A percentile compares a stretch with the other conserved stretches of the same genome.
Evolutionary conservation across 2,888 invertebrate genomes (phyloP).

Genomic region (Campoletis raptor): DNA sequence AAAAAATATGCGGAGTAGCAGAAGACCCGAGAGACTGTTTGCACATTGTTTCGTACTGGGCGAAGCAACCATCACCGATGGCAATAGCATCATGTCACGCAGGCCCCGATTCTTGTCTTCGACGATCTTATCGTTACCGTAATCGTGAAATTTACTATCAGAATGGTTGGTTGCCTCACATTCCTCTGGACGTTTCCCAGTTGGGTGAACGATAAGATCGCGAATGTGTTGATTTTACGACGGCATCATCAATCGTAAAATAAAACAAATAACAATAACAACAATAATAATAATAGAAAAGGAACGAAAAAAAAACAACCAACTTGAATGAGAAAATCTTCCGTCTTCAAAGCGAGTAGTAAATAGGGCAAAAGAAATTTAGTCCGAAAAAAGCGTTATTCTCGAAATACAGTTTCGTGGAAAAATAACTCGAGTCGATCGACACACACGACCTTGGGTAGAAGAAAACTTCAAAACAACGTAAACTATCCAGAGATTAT

Average conservation of each 20-base stretch:
- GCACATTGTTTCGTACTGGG: conserved; percentile 70
- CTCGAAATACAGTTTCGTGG: background rate
- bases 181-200: conserved; percentile 37
- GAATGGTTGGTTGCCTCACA: conserved; percentile 38
- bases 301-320: background rate
- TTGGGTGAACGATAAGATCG: conserved; percentile 61
- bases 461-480: background rate
- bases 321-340: conserved; percentile 50
- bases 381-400: background rate
- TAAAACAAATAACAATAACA: conserved; percentile 6
- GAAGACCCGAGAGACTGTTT: conserved; percentile 70
- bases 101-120: conserved; percentile 73
- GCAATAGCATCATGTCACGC: conserved; percentile 70
- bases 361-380: conserved; percentile 21
- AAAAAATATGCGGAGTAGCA: conserved; percentile 71
- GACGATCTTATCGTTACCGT: conserved; percentile 71
- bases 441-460: background rate
- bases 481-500: background rate
- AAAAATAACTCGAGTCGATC: background rate
- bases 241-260: conserved; percentile 34
- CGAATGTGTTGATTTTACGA: background rate
- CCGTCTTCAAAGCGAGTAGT: conserved; percentile 49
- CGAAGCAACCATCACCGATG: conserved; percentile 68
- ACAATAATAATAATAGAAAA: conserved; percentile 5
- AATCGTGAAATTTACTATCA: conserved; percentile 69